Evolutionary conservation across 1,140 invertebrate species (phyloP), one percentile per base, ranked within the genome.

Genomic region (Drosophila nebulosa): DNA sequence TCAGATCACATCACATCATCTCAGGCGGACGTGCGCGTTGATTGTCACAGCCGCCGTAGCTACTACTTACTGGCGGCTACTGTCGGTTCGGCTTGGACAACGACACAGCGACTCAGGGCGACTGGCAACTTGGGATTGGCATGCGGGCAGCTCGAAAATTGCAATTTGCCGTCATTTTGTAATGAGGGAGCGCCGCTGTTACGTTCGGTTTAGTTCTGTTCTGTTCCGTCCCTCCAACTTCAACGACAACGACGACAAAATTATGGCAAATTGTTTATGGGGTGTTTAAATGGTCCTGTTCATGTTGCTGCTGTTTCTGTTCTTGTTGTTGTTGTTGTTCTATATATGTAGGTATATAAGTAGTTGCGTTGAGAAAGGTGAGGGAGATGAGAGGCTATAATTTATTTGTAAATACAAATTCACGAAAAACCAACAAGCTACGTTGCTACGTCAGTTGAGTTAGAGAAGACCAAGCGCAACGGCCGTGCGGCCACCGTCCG

Each of bases 91-190:
- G 24, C 26, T 30, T 9, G 10, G 30, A 9, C 30, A 10, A 4
- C 4, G 27, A 7, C 27, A 30, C 30, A 10, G 10, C 24, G 24
- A 10, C 30, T 32, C 30, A 32, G 30, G 30, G 30, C 30, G 30
- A 32, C 30, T 62, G 68, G 39, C 39, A 46, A 69, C 36, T 57
- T 80, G 55, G 26, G 62, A 77, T 76, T 64, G 81, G 81, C 81
- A 81, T 88, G 81, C 78, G 78, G 81, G 81, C 83, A 66, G 56
- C 56, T 76, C 85, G 80, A 85, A 86, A 83, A 86, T 86, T 86
- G 83, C 83, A 86, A 86, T 86, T 86, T 86, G 83, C 83, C 83
- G 83, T 86, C 83, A 86, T 86, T 86, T 86, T 86, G 83, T 86
- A 86, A 86, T 86, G 83, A 86, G 83, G 78, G 78, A 85, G 80